phyloP scores from a whole-genome alignment of 64 coral and sea anemone species.

The Astreopora myriophthalma region DNA sequence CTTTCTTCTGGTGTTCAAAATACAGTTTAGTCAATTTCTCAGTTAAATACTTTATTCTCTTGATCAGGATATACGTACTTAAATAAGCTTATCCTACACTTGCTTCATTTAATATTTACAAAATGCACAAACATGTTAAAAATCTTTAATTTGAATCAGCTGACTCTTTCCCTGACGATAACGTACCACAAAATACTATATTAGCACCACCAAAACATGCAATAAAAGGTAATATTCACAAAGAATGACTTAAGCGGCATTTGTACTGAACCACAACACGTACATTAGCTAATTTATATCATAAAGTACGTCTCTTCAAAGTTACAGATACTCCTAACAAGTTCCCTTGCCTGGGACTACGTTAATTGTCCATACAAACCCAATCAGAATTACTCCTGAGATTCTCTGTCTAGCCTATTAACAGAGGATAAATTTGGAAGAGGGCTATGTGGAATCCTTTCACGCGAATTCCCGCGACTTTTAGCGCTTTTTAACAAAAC shows the following conservation, averaged over 20 bases:
- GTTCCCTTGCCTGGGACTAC: background rate
- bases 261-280: too few relatives aligned
- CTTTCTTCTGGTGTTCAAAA: too few relatives aligned
- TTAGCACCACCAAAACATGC: too few relatives aligned
- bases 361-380: background rate
- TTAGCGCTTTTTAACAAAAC: constrained; percentile 70
- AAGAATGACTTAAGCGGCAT: too few relatives aligned
- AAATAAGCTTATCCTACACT: too few relatives aligned
- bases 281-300: too few relatives aligned
- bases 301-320: background rate
- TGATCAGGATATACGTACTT: too few relatives aligned
- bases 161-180: background rate
- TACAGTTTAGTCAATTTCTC: too few relatives aligned
- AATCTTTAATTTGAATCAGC: background rate
- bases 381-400: background rate
- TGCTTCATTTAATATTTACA: background rate
- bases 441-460: background rate
- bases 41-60: too few relatives aligned
- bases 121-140: background rate
- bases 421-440: constrained; percentile 12
- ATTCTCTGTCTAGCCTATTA: background rate
- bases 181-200: too few relatives aligned
- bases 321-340: background rate
- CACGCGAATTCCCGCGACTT: background rate
- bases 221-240: too few relatives aligned